These are phyloP conservation scores for Charadrius vociferus DNA, from an alignment of 2,113 vertebrate species.

Conservation along the genomic window DNA sequence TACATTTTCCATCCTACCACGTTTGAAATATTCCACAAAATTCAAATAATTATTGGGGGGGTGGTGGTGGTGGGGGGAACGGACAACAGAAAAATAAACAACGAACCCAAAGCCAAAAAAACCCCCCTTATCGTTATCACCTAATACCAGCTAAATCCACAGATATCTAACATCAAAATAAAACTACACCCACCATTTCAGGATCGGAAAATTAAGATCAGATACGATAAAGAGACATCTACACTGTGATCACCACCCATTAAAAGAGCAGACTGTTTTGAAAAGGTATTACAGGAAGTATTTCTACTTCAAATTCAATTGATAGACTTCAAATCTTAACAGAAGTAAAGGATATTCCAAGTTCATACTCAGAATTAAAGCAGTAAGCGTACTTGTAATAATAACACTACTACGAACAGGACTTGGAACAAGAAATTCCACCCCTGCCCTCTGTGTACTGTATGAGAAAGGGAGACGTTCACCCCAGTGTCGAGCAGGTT, in stretches of 20 bases:
- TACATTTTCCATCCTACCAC: background rate
- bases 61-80: no score
- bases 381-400: fast-evolving
- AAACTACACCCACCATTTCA: background rate
- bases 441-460: no score
- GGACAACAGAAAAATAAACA: background rate
- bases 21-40: background rate
- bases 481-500: fast-evolving
- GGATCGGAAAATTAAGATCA: background rate
- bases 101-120: background rate
- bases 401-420: background rate
- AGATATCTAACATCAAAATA: background rate
- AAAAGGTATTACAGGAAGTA: background rate
- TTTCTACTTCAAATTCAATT: background rate
- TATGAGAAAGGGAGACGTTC: background rate
- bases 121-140: background rate
- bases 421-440: background rate
- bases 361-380: background rate
- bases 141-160: background rate
- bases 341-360: background rate
- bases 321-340: background rate
- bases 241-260: background rate
- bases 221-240: background rate
- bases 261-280: background rate
- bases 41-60: background rate